Evolutionary conservation across 2,888 invertebrate genomes (phyloP), one percentile per base, ranked within the genome.

Genomic region (Ophonus ardosiacus): DNA sequence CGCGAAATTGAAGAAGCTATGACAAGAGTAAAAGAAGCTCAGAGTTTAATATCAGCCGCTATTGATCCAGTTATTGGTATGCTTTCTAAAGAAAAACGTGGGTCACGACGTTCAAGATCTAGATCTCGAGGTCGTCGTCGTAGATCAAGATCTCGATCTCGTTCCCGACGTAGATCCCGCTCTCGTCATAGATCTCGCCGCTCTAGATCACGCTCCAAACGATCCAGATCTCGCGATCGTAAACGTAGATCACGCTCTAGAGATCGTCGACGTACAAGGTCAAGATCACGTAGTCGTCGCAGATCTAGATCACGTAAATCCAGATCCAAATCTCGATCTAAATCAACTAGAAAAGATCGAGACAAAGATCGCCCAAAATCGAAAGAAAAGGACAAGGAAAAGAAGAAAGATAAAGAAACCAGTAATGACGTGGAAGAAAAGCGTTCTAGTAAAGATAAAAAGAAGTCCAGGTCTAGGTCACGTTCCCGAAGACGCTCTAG

Each of bases 1-100:
- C 94, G 96, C 65, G 98, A 98, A 92, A 98, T 99, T 84, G 98
- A 98, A 90, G 98, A 98, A 90, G 98, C 98, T 0, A 98, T 99
- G 98, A 97, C 97, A 68, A 93, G 98, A 86, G 98, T 98, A 0
- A 98, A 98, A 90, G 98, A 99, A 92, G 98, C 98, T 0, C 98
- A 98, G 91, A 97, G 97, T 90, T 94, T 98, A 89, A 98, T 99
- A 86, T 97, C 98, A 0, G 98, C 98, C 7, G 97, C 98, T 13
- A 97, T 98, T 86, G 98, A 97, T 92, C 97, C 97, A 0, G 96
- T 97, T 83, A 97, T 97, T 88, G 97, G 97, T 6, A 94, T 97
- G 92, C 91, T 97, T 24, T 96, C 97, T 0, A 97, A 97, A 90
- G 97, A 97, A 88, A 97, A 97, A 89, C 93, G 96, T 83, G 95